Conservation (phyloP, 92 coral and sea anemone genomes). For the Micromussa lordhowensis region DNA sequence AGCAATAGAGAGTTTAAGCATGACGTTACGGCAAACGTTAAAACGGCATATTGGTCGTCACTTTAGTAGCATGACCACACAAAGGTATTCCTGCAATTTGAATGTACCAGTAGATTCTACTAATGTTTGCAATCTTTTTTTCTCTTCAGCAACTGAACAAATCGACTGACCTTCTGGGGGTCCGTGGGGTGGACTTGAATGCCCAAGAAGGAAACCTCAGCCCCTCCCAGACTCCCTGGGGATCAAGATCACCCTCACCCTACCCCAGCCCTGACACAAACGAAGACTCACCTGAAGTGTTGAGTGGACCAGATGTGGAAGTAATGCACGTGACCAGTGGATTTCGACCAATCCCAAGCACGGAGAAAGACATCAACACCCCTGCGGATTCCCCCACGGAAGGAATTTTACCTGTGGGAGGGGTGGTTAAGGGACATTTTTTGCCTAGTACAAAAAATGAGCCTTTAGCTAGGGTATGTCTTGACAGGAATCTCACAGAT, state of each 20-base stretch:
- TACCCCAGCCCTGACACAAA: conserved; percentile 28
- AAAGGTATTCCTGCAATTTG: background rate
- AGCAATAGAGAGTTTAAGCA: no score
- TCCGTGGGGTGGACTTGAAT: conserved; percentile 24
- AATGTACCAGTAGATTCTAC: no score
- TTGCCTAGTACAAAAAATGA: conserved; percentile 25
- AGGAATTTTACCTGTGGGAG: conserved; percentile 53
- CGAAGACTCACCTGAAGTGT: conserved; percentile 15
- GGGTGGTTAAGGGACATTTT: conserved; percentile 37
- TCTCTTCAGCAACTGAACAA: conserved; percentile 5
- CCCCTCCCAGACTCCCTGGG: conserved; percentile 60
- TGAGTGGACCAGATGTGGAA: conserved; percentile 31
- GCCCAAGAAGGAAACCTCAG: conserved; percentile 25
- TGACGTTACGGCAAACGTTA: no score
- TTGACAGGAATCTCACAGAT: background rate
- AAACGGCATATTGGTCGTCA: background rate
- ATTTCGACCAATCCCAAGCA: conserved; percentile 17
- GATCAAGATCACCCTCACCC: conserved; percentile 61
- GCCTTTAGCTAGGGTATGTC: background rate
- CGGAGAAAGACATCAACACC: background rate
- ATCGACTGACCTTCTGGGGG: conserved; percentile 31
- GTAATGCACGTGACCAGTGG: conserved; percentile 18
- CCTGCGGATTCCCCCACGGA: conserved; percentile 32
- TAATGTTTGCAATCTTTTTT: background rate
- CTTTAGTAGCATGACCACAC: background rate